Conservation (phyloP, 2,113 vertebrate species). For the Rynchops niger region DNA sequence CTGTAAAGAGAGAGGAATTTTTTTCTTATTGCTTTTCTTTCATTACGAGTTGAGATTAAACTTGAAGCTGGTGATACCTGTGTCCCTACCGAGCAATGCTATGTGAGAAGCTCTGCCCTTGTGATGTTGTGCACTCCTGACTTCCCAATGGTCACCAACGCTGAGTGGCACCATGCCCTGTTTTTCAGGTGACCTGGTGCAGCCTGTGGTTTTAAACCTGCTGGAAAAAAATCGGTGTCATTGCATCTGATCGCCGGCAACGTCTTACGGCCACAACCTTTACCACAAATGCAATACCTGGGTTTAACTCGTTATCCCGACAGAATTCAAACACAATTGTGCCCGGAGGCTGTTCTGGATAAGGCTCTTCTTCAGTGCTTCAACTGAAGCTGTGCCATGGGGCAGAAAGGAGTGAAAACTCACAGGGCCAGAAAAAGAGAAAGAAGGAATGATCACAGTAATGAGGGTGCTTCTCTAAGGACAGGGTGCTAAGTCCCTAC, state of each 20-base stretch:
- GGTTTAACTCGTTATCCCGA: background rate
- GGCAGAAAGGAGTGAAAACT: background rate
- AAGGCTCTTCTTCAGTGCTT: background rate
- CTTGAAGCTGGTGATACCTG: background rate
- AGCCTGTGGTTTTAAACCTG: background rate
- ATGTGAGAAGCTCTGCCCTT: background rate
- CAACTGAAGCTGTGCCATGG: background rate
- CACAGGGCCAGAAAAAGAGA: background rate
- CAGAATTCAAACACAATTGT: background rate
- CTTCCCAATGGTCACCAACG: background rate
- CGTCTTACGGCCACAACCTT: background rate
- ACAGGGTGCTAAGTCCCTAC: accelerated
- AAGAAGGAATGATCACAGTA: background rate
- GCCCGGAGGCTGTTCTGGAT: background rate
- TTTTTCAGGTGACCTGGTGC: background rate
- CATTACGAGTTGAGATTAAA: background rate
- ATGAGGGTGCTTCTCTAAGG: background rate
- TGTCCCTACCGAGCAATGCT: background rate
- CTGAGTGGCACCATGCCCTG: background rate
- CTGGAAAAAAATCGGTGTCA: background rate
- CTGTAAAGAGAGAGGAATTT: background rate
- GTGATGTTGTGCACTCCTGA: background rate
- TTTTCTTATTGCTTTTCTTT: background rate
- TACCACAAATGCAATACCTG: background rate
- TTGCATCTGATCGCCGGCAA: background rate